A percentile compares a stretch with the other conserved stretches of the same genome.
These are phyloP conservation scores for Lacanobia oleracea DNA, from an alignment of 2,888 invertebrate species.

Conservation along the genomic window DNA sequence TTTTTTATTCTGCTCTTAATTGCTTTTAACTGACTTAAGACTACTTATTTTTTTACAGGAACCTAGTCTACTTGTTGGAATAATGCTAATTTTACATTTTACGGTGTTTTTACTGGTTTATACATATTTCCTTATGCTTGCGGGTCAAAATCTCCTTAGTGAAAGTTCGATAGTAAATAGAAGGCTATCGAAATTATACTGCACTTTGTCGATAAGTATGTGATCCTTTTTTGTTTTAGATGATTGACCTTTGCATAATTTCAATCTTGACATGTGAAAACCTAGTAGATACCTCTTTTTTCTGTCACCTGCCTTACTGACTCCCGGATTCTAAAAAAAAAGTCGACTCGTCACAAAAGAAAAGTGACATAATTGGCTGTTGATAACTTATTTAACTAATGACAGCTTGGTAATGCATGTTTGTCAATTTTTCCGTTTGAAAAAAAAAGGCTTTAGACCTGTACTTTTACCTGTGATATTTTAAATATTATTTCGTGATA, in stretches of 20 bases:
- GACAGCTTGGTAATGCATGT: too few species aligned
- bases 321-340: too few species aligned
- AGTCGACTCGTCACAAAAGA: too few species aligned
- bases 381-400: too few species aligned
- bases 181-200: constrained; percentile 30
- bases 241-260: too few species aligned
- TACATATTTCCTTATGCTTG: constrained; percentile 15
- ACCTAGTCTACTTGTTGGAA: background rate
- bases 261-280: too few species aligned
- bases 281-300: too few species aligned
- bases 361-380: too few species aligned
- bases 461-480: background rate
- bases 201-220: constrained; percentile 34
- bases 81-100: background rate
- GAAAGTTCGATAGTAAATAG: constrained; percentile 13
- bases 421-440: too few species aligned
- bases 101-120: constrained; percentile 10
- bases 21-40: background rate
- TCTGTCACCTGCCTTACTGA: too few species aligned
- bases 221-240: background rate
- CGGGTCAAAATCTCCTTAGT: constrained; percentile 43
- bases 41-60: constrained; percentile 8
- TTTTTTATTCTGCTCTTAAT: background rate
- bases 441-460: too few species aligned
- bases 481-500: background rate